Conservation (phyloP, 2,888 invertebrate genomes). For the Andrena marginata region DNA sequence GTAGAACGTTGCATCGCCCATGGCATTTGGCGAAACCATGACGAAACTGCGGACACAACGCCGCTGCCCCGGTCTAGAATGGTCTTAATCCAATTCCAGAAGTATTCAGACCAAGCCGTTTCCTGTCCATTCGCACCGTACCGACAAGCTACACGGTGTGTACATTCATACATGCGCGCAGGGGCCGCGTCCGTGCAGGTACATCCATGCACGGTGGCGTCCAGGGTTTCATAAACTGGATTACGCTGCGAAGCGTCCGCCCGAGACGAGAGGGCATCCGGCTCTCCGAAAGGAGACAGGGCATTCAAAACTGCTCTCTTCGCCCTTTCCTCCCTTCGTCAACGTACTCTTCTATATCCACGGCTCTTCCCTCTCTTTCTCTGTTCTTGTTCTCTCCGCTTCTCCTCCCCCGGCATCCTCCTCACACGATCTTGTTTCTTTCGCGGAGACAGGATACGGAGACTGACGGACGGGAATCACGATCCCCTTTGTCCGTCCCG, state of each 20-base stretch:
- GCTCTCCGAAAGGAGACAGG: constrained; percentile 74
- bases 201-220: constrained; percentile 49
- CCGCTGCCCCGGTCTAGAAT: constrained; percentile 50
- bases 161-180: constrained; percentile 43
- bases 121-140: constrained; percentile 80
- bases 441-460: constrained; percentile 72
- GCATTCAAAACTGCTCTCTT: constrained; percentile 71
- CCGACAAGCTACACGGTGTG: constrained; percentile 64
- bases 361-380: constrained; percentile 11
- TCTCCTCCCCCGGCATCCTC: constrained; percentile 44
- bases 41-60: constrained; percentile 57
- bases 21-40: constrained; percentile 51
- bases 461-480: constrained; percentile 74
- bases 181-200: background rate
- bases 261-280: constrained; percentile 74
- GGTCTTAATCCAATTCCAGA: constrained; percentile 79
- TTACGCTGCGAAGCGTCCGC: constrained; percentile 72
- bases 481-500: constrained; percentile 73
- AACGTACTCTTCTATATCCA: constrained; percentile 39
- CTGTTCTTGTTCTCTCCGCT: constrained; percentile 18
- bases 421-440: constrained; percentile 70
- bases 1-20: constrained; percentile 16
- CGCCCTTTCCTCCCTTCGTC: constrained; percentile 55
- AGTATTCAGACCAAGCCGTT: constrained; percentile 78
- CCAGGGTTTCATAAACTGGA: constrained; percentile 77